Base-by-base conservation (phyloP, 2,113 vertebrate genomes). In the Onychorhynchus coronatus region DNA sequence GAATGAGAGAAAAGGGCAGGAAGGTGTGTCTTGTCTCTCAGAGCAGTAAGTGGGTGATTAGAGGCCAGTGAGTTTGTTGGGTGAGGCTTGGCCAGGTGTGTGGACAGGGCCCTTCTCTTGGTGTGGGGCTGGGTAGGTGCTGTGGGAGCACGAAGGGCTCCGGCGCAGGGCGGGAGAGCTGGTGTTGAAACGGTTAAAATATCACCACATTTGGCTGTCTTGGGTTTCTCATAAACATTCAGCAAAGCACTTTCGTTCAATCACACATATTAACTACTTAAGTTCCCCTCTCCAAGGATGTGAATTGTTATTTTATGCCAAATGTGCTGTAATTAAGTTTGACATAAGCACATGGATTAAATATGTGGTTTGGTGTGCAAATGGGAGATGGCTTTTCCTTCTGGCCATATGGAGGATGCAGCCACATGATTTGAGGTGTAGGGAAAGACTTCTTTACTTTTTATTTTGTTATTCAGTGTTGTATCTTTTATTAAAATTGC, bases 261-360 rank as follows among this genome's bases (percentile, higher is more conserved):
- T 98, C 97, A 97, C 98, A 98, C 97, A 96, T 98, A 98, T 98
- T 98, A 98, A 98, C 98, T 98, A 97, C 98, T 98, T 98, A 98
- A 97, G 97, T 98, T 98, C 97, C 95, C 94, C 97, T 98, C 98
- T 98, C 98, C 95, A 97, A 98, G 98, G 98, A 98, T 98, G 97
- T 95, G 95, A 97, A 97, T 98, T 98, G 98, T 98, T 98, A 98
- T 98, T 98, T 98, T 98, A 98, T 98, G 97, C 97, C 97, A 97
- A 99, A 99, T 98, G 98, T 99, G 98, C 98, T 98, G 97, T 99
- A 99, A 99, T 99, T 99, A 99, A 99, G 99, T 99, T 99, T 99
- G 99, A 99, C 99, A 99, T 99, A 99, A 99, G 99, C 98, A 98
- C 98, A 99, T 98, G 99, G 99, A 99, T 99, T 99, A 99, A 99